Percentiles rank a stretch among this genome's conserved stretches.
phyloP scores from a whole-genome alignment of 1,140 invertebrate species.

The Drosophila lacertosa region DNA sequence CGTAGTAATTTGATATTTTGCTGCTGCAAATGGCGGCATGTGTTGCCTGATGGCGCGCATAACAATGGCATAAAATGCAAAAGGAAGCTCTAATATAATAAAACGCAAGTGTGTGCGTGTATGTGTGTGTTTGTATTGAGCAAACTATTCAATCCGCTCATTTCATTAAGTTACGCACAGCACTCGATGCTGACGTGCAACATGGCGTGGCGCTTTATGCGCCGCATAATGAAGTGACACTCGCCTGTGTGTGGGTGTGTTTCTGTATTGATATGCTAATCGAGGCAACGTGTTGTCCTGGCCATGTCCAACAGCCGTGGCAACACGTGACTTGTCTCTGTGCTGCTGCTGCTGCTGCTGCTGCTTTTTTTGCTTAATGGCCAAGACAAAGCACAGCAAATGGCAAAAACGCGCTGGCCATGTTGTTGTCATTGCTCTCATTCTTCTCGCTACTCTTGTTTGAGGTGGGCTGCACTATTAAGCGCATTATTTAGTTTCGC shows the following conservation, averaged over 20 bases:
- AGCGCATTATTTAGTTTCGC: constrained; percentile 75
- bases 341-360: constrained; percentile 8
- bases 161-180: constrained; percentile 77
- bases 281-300: constrained; percentile 59
- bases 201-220: constrained; percentile 57
- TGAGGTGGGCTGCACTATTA: constrained; percentile 70
- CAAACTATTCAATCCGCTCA: constrained; percentile 78
- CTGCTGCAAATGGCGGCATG: constrained; percentile 69
- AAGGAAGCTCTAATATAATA: constrained; percentile 68
- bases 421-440: constrained; percentile 39
- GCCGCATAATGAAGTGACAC: constrained; percentile 78
- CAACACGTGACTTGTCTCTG: constrained; percentile 36
- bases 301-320: constrained; percentile 31
- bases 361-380: constrained; percentile 70
- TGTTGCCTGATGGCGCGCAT: constrained; percentile 63
- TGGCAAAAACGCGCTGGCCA: constrained; percentile 62
- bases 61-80: constrained; percentile 43
- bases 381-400: constrained; percentile 74
- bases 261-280: constrained; percentile 81
- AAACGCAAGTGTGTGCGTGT: constrained; percentile 51
- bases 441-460: constrained; percentile 12
- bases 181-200: constrained; percentile 63
- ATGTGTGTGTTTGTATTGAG: constrained; percentile 31
- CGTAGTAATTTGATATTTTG: constrained; percentile 77
- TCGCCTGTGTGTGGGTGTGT: constrained; percentile 43